phyloP scores from a whole-genome alignment of 2,888 invertebrate genomes.

The Eupithecia dodoneata region DNA sequence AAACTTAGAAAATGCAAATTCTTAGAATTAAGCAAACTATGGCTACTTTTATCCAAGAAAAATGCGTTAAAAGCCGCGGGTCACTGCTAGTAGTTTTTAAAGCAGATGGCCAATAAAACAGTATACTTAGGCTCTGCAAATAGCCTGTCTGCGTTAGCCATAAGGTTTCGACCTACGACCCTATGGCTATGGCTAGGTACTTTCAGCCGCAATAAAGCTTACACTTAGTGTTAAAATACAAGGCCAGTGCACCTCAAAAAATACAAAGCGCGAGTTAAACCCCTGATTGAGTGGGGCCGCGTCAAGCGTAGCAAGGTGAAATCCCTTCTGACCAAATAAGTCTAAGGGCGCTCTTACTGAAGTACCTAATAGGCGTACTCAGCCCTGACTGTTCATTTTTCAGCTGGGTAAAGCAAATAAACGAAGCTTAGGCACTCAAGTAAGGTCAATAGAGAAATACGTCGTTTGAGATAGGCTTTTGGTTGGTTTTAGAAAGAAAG shows the following conservation, averaged over 20 bases:
- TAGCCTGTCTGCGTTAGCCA: not conserved
- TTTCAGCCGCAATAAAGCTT: conserved; percentile 29
- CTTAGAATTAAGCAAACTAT: not conserved
- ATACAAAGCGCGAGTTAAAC: conserved; percentile 65
- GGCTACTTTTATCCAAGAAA: not conserved
- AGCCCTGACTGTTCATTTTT: conserved; percentile 6
- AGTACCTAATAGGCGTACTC: conserved; percentile 44
- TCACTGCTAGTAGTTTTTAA: not conserved
- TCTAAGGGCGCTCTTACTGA: conserved; percentile 80
- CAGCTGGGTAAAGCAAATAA: conserved; percentile 10
- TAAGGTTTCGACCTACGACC: no score
- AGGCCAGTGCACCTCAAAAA: conserved; percentile 51
- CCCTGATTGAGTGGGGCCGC: conserved; percentile 76
- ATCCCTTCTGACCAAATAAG: conserved; percentile 81
- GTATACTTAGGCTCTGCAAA: not conserved
- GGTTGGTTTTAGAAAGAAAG: not conserved
- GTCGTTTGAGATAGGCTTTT: not conserved
- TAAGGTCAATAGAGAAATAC: not conserved
- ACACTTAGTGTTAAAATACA: conserved; percentile 30
- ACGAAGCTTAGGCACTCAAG: not conserved
- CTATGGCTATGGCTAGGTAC: not conserved
- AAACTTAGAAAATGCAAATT: no score
- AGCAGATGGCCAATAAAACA: not conserved
- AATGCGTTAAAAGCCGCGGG: no score
- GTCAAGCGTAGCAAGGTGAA: conserved; percentile 76